Conservation (phyloP, 2,113 vertebrate genomes). For the Oenanthe melanoleuca region DNA sequence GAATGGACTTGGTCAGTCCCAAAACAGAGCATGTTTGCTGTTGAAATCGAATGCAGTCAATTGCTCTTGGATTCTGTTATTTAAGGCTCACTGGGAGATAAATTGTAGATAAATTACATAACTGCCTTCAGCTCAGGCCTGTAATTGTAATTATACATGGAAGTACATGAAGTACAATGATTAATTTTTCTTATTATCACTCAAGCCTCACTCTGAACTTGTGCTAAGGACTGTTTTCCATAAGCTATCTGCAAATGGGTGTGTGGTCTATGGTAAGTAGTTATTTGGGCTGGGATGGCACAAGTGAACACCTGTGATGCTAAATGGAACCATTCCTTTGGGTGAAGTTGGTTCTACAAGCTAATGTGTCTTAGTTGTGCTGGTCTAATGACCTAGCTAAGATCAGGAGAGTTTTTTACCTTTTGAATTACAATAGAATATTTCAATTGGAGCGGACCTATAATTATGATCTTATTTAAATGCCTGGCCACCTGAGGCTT, state of each 20-base stretch:
- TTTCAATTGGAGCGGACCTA: neutral
- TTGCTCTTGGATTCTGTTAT: neutral
- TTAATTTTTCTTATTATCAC: neutral
- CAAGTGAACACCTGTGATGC: neutral
- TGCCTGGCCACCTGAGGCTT: neutral
- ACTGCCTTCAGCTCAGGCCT: neutral
- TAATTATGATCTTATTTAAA: neutral
- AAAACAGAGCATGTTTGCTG: neutral
- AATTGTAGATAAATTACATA: neutral
- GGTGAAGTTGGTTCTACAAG: neutral
- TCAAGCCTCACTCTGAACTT: neutral
- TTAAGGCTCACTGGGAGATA: neutral
- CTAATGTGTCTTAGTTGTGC: neutral
- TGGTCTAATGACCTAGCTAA: neutral
- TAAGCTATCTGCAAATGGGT: neutral
- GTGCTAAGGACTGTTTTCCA: neutral
- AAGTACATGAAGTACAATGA: neutral
- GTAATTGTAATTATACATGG: neutral
- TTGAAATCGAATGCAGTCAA: neutral
- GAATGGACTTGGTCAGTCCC: neutral
- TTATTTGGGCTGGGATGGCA: neutral
- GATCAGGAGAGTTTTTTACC: neutral
- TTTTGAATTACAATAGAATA: neutral
- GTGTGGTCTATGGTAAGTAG: neutral
- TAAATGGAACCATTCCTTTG: neutral